These are phyloP conservation scores for Hydroisotoma schaefferi DNA, from an alignment of 2,888 invertebrate species.

Conservation along the genomic window DNA sequence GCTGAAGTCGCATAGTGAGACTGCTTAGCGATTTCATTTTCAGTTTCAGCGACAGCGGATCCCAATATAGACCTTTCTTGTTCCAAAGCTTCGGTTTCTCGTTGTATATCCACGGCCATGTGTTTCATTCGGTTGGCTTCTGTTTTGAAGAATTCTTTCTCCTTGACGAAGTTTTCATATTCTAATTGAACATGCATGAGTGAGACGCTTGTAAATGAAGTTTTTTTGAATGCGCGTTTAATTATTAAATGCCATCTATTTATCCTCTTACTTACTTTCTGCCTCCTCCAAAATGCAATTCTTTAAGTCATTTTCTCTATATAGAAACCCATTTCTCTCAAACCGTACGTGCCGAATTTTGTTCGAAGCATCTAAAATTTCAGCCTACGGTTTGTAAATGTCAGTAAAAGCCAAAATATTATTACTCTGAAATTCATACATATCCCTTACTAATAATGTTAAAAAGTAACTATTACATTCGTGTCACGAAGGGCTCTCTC, in stretches of 20 bases:
- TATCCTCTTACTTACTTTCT: conserved; percentile 3
- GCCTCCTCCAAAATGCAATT: background rate
- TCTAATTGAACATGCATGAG: background rate
- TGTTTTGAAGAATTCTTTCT: conserved; percentile 26
- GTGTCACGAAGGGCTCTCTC: conserved; percentile 39
- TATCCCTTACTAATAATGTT: background rate
- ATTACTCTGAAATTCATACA: background rate
- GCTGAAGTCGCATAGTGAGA: conserved; percentile 35
- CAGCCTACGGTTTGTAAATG: conserved; percentile 9
- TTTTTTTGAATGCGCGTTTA: too few species aligned
- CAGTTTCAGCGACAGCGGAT: conserved; percentile 36
- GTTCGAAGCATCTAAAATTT: conserved; percentile 16
- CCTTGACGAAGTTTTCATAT: background rate
- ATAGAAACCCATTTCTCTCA: conserved; percentile 28
- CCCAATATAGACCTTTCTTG: conserved; percentile 37
- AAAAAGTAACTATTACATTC: conserved; percentile 18
- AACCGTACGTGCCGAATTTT: conserved; percentile 27
- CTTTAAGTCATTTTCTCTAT: conserved; percentile 32
- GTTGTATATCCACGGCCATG: conserved; percentile 38
- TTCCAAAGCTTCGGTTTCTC: conserved; percentile 39
- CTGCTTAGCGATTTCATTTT: conserved; percentile 38
- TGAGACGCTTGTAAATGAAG: background rate
- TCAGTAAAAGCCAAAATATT: background rate
- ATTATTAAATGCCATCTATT: too few species aligned
- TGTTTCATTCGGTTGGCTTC: conserved; percentile 37